Percentiles rank a stretch among this genome's conserved stretches.
These are phyloP conservation scores for Biston betularia DNA, from an alignment of 2,888 invertebrate species.

Conservation along the genomic window DNA sequence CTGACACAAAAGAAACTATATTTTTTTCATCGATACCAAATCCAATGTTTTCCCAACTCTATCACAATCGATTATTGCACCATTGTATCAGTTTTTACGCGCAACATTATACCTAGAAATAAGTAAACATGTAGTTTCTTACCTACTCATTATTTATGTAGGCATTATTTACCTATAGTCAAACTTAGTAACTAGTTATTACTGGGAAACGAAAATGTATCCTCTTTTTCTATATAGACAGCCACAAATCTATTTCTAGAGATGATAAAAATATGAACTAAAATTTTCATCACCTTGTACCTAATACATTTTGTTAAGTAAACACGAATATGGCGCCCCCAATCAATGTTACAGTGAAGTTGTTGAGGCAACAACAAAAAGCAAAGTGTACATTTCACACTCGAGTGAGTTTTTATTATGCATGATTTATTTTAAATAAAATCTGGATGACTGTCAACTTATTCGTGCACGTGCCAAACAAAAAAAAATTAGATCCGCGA, in stretches of 20 bases:
- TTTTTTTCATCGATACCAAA: not conserved
- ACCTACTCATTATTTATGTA: not conserved
- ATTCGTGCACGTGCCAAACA: not conserved
- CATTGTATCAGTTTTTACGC: slow-evolving; percentile 14
- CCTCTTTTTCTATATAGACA: too few relatives aligned
- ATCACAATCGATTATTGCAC: slow-evolving; percentile 8
- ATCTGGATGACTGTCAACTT: slow-evolving; percentile 13
- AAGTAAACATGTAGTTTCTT: not conserved
- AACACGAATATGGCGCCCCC: not conserved
- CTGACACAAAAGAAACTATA: not conserved
- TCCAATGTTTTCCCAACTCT: not conserved
- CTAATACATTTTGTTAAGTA: not conserved
- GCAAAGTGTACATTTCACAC: slow-evolving; percentile 6
- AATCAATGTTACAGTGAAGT: too few relatives aligned
- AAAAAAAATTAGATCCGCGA: not conserved
- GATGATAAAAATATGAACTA: too few relatives aligned
- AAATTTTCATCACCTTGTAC: too few relatives aligned
- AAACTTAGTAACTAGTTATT: not conserved
- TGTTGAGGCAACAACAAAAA: slow-evolving; percentile 1
- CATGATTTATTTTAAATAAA: slow-evolving; percentile 5
- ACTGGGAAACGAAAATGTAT: not conserved
- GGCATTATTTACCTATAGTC: not conserved
- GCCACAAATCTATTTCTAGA: too few relatives aligned
- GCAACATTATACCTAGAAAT: not conserved
- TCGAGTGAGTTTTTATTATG: slow-evolving; percentile 6